Evolutionary conservation across 2,888 invertebrate species (phyloP), one percentile per base, ranked within the genome.

Genomic region (Ochropleura plecta): DNA sequence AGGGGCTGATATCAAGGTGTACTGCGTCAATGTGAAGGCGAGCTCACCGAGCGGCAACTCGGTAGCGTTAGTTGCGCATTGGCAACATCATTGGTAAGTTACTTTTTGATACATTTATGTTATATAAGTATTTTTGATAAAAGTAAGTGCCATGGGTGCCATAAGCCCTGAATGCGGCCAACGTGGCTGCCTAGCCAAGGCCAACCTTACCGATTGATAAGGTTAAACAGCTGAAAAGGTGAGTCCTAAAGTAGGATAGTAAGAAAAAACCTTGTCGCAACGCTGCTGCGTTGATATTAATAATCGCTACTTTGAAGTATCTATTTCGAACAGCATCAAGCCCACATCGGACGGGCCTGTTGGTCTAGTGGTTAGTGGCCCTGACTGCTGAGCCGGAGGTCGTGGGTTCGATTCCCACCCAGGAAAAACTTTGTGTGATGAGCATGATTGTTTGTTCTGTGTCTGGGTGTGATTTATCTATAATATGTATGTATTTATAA

Each of bases 1-100:
- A 0, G 97, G 97, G 1, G 96, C 97, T 5, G 97, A 97, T 82
- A 97, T 97, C 93, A 97, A 97, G 88, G 97, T 97, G 42, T 97
- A 97, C 88, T 98, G 98, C 89, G 97, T 97, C 5, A 97, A 97
- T 86, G 95, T 97, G 53, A 97, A 97, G 87, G 96, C 96, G 0
- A 95, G 95, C 92, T 97, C 94, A 77, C 97, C 92, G 66, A 96
- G 92, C 76, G 96, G 94, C 70, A 97, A 95, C 89, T 96, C 95
- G 0, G 95, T 96, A 10, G 96, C 97, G 3, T 89, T 97, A 78
- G 97, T 97, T 42, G 97, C 96, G 0, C 96, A 96, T 78, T 96
- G 96, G 96, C 96, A 96, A 79, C 96, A 96, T 85, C 96, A 96
- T 86, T 96, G 96, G 96, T 96, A 69, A 92, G 93, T 86, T 4